phyloP scores from a whole-genome alignment of 2,888 invertebrate genomes.

The Leptopilina drosophilae region DNA sequence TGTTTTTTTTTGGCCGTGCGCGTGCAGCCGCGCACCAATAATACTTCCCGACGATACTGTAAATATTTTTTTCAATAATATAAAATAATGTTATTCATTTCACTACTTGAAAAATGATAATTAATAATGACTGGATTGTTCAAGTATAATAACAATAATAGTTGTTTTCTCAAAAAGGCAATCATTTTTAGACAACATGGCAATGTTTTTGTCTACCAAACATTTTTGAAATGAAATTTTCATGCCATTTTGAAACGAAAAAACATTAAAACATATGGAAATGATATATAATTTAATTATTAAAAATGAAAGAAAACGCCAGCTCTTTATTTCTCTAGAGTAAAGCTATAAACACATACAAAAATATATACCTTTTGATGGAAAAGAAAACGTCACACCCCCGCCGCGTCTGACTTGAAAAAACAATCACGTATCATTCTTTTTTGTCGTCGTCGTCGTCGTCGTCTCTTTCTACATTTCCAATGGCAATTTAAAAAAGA shows the following conservation, averaged over 20 bases:
- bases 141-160: too few relatives aligned
- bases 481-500: not conserved
- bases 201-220: too few relatives aligned
- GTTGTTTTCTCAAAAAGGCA: too few relatives aligned
- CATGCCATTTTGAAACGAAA: not conserved
- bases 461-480: not conserved
- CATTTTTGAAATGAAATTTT: too few relatives aligned
- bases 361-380: slow-evolving; percentile 5
- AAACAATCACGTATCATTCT: slow-evolving; percentile 32
- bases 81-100: too few relatives aligned
- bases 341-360: slow-evolving; percentile 22
- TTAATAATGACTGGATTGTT: too few relatives aligned
- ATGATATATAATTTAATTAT: not conserved
- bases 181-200: too few relatives aligned
- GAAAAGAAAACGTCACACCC: slow-evolving; percentile 25
- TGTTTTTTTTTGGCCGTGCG: too few relatives aligned
- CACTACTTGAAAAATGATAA: too few relatives aligned
- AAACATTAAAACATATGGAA: not conserved
- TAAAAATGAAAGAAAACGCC: slow-evolving; percentile 33
- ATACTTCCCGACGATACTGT: too few relatives aligned
- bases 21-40: too few relatives aligned
- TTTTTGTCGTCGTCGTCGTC: not conserved
- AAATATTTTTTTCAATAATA: too few relatives aligned
- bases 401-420: slow-evolving; percentile 33
- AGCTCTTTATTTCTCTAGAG: not conserved